phyloP scores from a whole-genome alignment of 2,888 invertebrate species.

The Phyllotreta striolata region DNA sequence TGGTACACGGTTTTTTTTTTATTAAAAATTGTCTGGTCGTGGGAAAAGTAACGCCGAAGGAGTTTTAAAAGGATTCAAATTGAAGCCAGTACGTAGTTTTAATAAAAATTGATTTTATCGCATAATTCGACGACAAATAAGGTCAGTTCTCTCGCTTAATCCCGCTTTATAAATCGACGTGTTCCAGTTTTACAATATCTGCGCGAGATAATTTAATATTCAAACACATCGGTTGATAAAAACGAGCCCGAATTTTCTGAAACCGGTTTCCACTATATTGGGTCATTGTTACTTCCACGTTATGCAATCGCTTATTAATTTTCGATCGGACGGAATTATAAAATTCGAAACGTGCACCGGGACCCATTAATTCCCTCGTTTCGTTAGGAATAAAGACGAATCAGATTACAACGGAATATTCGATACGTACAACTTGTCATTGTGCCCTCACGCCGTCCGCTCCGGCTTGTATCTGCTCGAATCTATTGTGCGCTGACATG shows the following conservation, averaged over 20 bases:
- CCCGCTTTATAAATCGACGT: constrained; percentile 23
- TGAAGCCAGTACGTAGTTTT: too few species aligned
- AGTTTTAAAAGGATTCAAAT: too few species aligned
- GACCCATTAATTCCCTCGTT: too few species aligned
- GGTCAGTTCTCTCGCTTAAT: constrained; percentile 16
- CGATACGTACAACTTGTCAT: constrained; percentile 48
- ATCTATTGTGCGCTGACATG: constrained; percentile 63
- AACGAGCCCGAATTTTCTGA: constrained; percentile 28
- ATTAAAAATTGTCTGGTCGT: too few species aligned
- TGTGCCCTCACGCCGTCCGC: constrained; percentile 59
- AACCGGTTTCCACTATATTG: constrained; percentile 37
- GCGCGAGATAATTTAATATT: constrained; percentile 29
- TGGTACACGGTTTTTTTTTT: neutral
- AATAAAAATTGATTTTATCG: too few species aligned
- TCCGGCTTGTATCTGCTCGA: constrained; percentile 45
- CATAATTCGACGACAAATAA: neutral
- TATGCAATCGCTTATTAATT: constrained; percentile 36
- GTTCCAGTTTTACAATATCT: constrained; percentile 33
- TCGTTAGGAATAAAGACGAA: too few species aligned
- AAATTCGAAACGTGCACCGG: too few species aligned
- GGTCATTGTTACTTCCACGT: constrained; percentile 40
- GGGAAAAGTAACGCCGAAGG: too few species aligned
- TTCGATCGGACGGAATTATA: too few species aligned
- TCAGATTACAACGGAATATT: too few species aligned
- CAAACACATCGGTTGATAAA: constrained; percentile 31